Conservation (phyloP, 2,888 invertebrate species). For the Microctonus aethiopoides region DNA sequence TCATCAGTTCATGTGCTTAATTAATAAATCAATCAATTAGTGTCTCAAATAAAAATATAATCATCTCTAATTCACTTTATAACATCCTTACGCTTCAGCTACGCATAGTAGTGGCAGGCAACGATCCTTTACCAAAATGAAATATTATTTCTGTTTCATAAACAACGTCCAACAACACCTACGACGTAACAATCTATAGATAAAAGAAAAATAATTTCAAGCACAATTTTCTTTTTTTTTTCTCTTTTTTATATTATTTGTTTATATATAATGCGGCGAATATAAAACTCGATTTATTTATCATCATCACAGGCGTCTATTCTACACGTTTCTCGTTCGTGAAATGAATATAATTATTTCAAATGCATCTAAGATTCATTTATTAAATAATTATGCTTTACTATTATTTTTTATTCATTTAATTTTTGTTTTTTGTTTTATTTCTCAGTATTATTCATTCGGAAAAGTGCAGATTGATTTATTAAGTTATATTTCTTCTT, state of each 20-base stretch:
- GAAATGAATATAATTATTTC: background rate
- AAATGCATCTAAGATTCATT: background rate
- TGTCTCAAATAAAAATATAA: no score
- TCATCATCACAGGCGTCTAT: constrained; percentile 2
- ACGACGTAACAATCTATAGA: no score
- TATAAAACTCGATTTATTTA: background rate
- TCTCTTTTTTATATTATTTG: background rate
- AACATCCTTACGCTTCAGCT: no score
- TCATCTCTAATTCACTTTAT: no score
- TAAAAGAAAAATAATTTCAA: background rate
- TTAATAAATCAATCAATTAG: no score
- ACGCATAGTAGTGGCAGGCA: no score
- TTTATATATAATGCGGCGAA: background rate
- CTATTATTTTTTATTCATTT: background rate
- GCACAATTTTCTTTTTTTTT: background rate
- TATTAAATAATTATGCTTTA: no score
- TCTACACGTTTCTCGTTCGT: background rate
- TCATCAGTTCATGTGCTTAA: no score
- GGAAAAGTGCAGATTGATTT: background rate
- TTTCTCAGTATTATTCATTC: no score
- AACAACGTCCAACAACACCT: no score
- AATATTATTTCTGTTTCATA: no score
- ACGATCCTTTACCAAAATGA: no score
- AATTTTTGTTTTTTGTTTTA: background rate
- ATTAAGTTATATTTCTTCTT: background rate